These are phyloP conservation scores for Hypolimnas misippus DNA, from an alignment of 2,888 invertebrate genomes.

Conservation along the genomic window DNA sequence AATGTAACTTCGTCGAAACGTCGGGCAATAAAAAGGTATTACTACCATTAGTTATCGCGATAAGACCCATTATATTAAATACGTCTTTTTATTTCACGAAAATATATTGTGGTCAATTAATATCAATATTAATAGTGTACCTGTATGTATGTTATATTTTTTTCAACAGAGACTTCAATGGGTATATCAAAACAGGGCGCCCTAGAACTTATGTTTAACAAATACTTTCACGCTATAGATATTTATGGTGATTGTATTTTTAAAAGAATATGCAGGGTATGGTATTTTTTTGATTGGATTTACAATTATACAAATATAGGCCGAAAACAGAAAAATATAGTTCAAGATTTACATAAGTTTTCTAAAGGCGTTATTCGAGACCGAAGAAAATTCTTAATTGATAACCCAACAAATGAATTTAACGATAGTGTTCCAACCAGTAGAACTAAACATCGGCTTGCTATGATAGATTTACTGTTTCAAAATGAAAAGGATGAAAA, in stretches of 20 bases:
- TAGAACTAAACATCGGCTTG: not conserved
- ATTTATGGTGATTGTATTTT: not conserved
- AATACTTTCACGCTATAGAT: slow-evolving; percentile 20
- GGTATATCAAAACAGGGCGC: slow-evolving; percentile 6
- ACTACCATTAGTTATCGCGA: too few species aligned
- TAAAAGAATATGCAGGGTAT: slow-evolving; percentile 18
- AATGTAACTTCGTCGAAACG: too few species aligned
- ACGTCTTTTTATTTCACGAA: too few species aligned
- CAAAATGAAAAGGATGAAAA: slow-evolving; percentile 16
- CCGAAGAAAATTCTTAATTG: not conserved
- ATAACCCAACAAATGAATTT: not conserved
- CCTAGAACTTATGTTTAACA: not conserved
- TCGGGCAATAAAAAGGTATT: too few species aligned
- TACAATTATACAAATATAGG: slow-evolving; percentile 6
- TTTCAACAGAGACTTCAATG: slow-evolving; percentile 15
- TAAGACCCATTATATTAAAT: too few species aligned
- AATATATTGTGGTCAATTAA: not conserved
- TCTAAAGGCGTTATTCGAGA: slow-evolving; percentile 10
- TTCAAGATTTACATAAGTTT: slow-evolving; percentile 11
- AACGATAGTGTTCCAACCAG: too few species aligned
- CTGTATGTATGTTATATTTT: too few species aligned
- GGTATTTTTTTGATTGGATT: slow-evolving; percentile 21
- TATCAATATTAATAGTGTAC: not conserved
- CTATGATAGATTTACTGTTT: slow-evolving; percentile 23
- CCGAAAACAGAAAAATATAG: slow-evolving; percentile 6